A percentile compares a stretch with the other conserved stretches of the same genome.
Conservation (phyloP, 2,797 vertebrate genomes). For the Gallirallus australis region DNA sequence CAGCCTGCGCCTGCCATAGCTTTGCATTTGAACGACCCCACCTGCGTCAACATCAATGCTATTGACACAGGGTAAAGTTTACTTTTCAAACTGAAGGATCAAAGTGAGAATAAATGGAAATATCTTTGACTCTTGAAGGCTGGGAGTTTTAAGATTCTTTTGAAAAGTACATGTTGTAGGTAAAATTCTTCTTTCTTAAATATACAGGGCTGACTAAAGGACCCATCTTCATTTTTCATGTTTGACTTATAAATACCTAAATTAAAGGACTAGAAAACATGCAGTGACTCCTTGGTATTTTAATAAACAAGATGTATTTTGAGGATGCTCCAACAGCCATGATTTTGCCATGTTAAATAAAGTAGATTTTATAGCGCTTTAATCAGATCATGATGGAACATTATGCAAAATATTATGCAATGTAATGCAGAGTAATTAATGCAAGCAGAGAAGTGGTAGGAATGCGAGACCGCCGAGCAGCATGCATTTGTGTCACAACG, state of each 20-base stretch:
- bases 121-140: not conserved
- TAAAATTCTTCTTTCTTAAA: not conserved
- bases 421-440: constrained; percentile 51
- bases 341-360: constrained; percentile 52
- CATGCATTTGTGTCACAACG: constrained; percentile 8
- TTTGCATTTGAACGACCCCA: not conserved
- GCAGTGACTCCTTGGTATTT: not conserved
- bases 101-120: not conserved
- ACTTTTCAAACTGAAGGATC: constrained; percentile 8
- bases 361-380: constrained; percentile 31
- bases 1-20: not conserved
- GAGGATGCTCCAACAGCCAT: not conserved
- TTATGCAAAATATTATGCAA: constrained; percentile 71
- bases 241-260: not conserved
- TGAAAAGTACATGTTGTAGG: not conserved
- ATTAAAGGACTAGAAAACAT: not conserved
- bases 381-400: constrained; percentile 66
- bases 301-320: not conserved
- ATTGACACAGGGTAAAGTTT: not conserved
- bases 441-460: constrained; percentile 26
- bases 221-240: not conserved
- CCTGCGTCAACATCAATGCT: not conserved
- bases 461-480: not conserved
- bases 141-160: constrained; percentile 24
- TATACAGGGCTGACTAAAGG: not conserved